Evolutionary conservation across 2,113 vertebrate genomes (phyloP), one percentile per base, ranked within the genome.

Genomic region (Pungitius pungitius): DNA sequence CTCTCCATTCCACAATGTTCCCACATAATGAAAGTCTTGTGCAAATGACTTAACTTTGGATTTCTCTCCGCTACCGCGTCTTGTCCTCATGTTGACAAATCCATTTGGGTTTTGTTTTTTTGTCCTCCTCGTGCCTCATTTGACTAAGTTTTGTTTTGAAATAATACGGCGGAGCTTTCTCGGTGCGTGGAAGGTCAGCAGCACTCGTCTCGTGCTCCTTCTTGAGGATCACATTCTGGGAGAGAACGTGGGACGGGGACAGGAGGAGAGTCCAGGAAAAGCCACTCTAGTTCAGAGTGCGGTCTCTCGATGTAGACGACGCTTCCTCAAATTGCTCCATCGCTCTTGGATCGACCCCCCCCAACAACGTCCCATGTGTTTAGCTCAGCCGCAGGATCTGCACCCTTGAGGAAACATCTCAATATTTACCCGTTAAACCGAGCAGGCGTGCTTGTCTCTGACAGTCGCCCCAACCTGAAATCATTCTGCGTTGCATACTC

Each of bases 1-100:
- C 75, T 85, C 80, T 78, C 89, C 37, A 67, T 83, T 86, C 69
- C 78, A 77, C 77, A 56, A 73, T 60, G 80, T 85, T 86, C 64
- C 18, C 68, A 77, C 52, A 39, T 83, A 85, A 88, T 88, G 59
- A 78, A 85, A 86, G 76, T 82, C 82, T 85, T 82, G 85, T 87
- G 89, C 64, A 86, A 87, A 85, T 83, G 47, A 72, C 80, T 85
- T 81, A 66, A 83, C 64, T 77, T 71, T 49, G 59, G 61, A 77
- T 83, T 81, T 65, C 66, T 82, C 54, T 69, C 73, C 54, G 60
- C 66, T 73, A 65, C 74, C 54, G 57, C 39, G 5, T 71, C 49
- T 68, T 62, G 59, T 80, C 57, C 84, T 75, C 39, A 71, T 77
- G 66, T 68, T 78, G 72, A 75, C 77, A 78, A 83, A 85, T 83